Evolutionary conservation across 2,888 invertebrate species (phyloP).

Genomic region (Spodoptera picta): DNA sequence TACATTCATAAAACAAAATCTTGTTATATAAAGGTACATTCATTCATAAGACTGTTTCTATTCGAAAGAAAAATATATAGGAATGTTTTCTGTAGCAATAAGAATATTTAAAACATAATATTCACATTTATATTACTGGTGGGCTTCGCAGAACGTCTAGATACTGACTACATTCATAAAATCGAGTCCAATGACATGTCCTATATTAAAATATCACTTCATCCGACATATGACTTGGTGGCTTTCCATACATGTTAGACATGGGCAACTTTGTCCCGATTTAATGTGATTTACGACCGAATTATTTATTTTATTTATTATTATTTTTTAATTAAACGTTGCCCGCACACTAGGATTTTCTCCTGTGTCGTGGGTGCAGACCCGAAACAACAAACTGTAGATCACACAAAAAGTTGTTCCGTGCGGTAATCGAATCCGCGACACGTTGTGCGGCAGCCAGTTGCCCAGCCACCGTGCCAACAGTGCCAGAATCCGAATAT

Average conservation of each 20-base stretch:
- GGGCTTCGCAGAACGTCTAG: conserved; percentile 53
- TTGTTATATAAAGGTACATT: conserved; percentile 24
- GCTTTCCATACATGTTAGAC: conserved; percentile 4
- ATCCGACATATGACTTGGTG: conserved; percentile 22
- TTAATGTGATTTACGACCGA: too few species aligned
- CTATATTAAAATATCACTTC: conserved; percentile 72
- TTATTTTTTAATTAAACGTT: too few species aligned
- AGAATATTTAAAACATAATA: conserved; percentile 44
- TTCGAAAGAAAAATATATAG: conserved; percentile 47
- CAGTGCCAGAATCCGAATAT: too few species aligned
- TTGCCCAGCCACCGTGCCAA: too few species aligned
- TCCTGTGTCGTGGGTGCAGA: too few species aligned
- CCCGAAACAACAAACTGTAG: too few species aligned
- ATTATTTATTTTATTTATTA: too few species aligned
- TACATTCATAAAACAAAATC: conserved; percentile 26
- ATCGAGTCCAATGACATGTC: conserved; percentile 45
- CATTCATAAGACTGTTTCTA: conserved; percentile 32
- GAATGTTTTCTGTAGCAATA: conserved; percentile 54
- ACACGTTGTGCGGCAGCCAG: too few species aligned
- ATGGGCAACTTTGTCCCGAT: not conserved
- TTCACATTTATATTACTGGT: conserved; percentile 58
- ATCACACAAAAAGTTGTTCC: too few species aligned
- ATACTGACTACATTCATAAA: conserved; percentile 46
- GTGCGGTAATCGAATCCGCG: too few species aligned
- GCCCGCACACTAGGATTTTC: too few species aligned